These are phyloP conservation scores for Patella pellucida DNA, from an alignment of 2,888 invertebrate genomes.

Conservation along the genomic window DNA sequence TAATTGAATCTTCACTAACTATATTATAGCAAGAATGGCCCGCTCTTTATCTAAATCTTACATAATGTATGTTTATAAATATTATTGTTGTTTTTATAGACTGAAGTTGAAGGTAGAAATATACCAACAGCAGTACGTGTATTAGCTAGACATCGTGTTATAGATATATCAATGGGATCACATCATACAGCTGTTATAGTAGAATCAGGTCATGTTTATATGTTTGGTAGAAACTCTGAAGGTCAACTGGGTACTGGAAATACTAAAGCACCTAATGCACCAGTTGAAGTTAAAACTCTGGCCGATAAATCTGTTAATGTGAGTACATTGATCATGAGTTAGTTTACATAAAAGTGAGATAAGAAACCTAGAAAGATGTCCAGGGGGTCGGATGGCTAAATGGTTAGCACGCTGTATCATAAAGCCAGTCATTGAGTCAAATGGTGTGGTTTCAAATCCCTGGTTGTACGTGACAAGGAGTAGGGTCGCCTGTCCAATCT, in stretches of 20 bases:
- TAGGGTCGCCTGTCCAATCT: too few relatives aligned
- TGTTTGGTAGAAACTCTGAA: conserved; percentile 78
- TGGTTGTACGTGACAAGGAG: too few relatives aligned
- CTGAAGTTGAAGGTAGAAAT: conserved; percentile 71
- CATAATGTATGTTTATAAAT: background rate
- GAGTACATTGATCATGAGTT: conserved; percentile 41
- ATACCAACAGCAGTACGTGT: conserved; percentile 72
- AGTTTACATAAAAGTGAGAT: too few relatives aligned
- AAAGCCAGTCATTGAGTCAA: too few relatives aligned
- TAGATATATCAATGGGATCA: conserved; percentile 76
- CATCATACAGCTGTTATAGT: conserved; percentile 78
- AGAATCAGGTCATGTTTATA: conserved; percentile 77
- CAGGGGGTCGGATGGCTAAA: too few relatives aligned
- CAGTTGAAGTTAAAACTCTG: conserved; percentile 72
- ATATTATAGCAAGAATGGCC: too few relatives aligned
- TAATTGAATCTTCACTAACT: too few relatives aligned
- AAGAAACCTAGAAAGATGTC: too few relatives aligned
- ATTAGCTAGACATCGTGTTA: conserved; percentile 74
- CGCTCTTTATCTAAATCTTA: too few relatives aligned
- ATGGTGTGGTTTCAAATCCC: too few relatives aligned
- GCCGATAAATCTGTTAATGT: conserved; percentile 69
- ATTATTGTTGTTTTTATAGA: conserved; percentile 45
- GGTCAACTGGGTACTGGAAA: conserved; percentile 77
- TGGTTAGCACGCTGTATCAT: too few relatives aligned
- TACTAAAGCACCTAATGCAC: conserved; percentile 67